These are phyloP conservation scores for Tetramorium simillimum DNA, from an alignment of 1,140 invertebrate species.

Conservation along the genomic window DNA sequence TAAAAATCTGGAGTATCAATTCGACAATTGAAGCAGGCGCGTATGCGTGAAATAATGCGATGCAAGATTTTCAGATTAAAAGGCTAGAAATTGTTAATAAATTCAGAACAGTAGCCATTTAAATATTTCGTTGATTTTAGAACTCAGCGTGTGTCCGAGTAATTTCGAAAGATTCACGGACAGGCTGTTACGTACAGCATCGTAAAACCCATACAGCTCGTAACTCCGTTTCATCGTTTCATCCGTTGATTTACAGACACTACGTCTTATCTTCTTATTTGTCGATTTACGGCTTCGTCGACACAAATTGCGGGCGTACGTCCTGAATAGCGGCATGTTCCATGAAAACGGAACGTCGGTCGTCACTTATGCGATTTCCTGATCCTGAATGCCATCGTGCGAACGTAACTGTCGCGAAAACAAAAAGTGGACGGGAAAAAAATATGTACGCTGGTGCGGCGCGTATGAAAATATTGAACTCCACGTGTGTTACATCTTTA, in stretches of 20 bases:
- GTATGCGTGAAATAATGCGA: too few relatives aligned
- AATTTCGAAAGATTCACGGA: neutral
- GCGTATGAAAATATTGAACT: slow-evolving; percentile 12
- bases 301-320: slow-evolving; percentile 41
- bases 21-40: neutral
- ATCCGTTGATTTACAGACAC: slow-evolving; percentile 69
- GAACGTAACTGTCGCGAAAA: slow-evolving; percentile 35
- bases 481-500: neutral
- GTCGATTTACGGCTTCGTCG: slow-evolving; percentile 61
- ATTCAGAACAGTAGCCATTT: neutral
- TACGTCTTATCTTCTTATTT: slow-evolving; percentile 67
- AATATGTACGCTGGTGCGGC: neutral
- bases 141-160: neutral
- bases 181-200: slow-evolving; percentile 20
- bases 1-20: neutral
- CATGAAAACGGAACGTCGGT: slow-evolving; percentile 55
- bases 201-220: slow-evolving; percentile 26
- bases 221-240: slow-evolving; percentile 67
- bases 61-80: neutral
- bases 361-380: slow-evolving; percentile 69
- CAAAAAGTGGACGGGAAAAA: neutral
- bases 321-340: slow-evolving; percentile 41
- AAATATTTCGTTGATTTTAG: neutral
- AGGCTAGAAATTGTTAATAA: neutral
- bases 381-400: slow-evolving; percentile 44